A percentile compares a stretch with the other conserved stretches of the same genome.
phyloP scores from a whole-genome alignment of 2,797 vertebrate species.

The Trichosurus vulpecula region DNA sequence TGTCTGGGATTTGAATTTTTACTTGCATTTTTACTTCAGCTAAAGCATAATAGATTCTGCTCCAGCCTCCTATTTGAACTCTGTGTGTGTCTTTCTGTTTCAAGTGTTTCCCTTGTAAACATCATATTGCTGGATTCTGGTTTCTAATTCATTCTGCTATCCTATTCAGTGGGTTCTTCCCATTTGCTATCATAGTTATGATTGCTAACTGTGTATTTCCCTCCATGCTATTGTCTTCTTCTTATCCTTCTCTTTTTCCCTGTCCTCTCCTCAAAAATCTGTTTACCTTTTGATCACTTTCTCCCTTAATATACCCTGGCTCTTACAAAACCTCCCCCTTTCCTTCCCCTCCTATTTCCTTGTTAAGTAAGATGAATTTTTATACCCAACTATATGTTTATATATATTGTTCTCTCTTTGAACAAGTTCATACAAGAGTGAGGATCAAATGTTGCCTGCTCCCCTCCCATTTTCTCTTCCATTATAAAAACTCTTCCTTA shows the following conservation, averaged over 20 bases:
- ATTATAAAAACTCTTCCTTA: background rate
- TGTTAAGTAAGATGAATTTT: background rate
- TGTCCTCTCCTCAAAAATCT: background rate
- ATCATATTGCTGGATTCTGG: background rate
- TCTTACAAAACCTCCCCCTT: background rate
- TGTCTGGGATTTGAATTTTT: background rate
- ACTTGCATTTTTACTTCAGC: background rate
- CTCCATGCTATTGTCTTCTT: background rate
- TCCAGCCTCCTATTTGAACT: background rate
- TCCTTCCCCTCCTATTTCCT: background rate
- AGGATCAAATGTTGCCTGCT: background rate
- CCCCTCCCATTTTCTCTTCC: background rate
- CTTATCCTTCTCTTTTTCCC: background rate
- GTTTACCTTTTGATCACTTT: background rate
- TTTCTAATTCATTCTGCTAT: background rate
- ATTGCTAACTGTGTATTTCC: background rate
- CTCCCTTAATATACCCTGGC: background rate
- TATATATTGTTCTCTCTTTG: background rate
- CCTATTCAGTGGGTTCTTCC: background rate
- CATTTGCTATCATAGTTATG: background rate
- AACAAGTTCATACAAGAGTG: background rate
- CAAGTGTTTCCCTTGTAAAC: background rate
- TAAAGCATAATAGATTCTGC: background rate
- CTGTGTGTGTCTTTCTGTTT: background rate
- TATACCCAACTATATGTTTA: background rate